Conservation (phyloP, 2,888 invertebrate species). For the Conomelus anceps region DNA sequence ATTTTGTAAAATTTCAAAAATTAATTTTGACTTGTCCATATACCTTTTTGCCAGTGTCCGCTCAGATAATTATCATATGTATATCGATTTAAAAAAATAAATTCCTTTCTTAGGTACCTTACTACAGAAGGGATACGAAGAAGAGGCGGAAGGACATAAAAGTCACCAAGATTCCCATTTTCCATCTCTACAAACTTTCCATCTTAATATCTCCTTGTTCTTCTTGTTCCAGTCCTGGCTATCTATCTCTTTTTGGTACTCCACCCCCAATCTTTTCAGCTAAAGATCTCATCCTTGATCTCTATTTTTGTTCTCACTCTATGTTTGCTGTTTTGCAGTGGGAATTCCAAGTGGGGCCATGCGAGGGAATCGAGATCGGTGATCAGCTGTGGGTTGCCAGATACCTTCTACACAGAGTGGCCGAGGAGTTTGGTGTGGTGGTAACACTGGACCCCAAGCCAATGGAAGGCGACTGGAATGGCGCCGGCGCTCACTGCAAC, state of each 20-base stretch:
- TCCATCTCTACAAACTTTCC: background rate
- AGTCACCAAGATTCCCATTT: no score
- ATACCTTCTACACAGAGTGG: conserved; percentile 79
- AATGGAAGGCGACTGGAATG: conserved; percentile 84
- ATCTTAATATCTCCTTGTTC: background rate
- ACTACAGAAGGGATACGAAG: no score
- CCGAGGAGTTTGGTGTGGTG: conserved; percentile 86
- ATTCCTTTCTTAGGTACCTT: no score
- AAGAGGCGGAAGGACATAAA: no score
- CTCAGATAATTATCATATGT: no score
- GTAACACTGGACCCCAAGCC: conserved; percentile 73
- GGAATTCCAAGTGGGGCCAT: conserved; percentile 90
- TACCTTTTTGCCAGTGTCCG: no score
- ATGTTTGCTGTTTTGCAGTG: conserved; percentile 46
- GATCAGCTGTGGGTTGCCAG: conserved; percentile 86
- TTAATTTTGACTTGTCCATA: no score
- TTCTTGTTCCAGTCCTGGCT: background rate
- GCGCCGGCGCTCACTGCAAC: conserved; percentile 94
- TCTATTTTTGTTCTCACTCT: background rate
- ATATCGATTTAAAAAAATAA: no score
- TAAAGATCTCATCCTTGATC: background rate
- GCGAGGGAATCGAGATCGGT: conserved; percentile 72
- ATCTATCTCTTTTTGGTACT: background rate
- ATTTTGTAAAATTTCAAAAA: no score
- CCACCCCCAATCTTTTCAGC: background rate